Evolutionary conservation across 2,888 invertebrate genomes (phyloP).

Genomic region (Nomada fabriciana): DNA sequence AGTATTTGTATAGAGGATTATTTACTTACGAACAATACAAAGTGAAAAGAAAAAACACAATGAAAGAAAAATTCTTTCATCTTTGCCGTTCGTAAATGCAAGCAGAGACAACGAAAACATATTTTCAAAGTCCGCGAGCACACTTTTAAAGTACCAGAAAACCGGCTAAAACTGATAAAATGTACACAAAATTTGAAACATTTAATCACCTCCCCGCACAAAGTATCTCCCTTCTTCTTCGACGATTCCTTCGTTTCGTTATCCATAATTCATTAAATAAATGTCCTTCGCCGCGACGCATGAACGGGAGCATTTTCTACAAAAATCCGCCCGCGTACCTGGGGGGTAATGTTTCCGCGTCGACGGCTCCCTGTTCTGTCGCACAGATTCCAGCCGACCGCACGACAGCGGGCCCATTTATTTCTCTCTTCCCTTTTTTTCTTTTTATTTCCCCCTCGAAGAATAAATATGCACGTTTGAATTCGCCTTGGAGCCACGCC

Average conservation of each 20-base stretch:
- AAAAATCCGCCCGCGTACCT: conserved; percentile 22
- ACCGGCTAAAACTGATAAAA: too few species aligned
- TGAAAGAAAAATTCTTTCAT: too few species aligned
- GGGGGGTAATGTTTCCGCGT: conserved; percentile 42
- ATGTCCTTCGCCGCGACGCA: neutral
- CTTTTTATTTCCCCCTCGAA: neutral
- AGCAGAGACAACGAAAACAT: too few species aligned
- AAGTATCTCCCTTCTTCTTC: neutral
- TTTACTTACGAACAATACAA: too few species aligned
- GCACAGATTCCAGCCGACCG: conserved; percentile 33
- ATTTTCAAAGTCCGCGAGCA: too few species aligned
- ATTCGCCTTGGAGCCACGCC: conserved; percentile 49
- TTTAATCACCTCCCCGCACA: neutral
- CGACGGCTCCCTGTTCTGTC: conserved; percentile 14
- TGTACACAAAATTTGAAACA: too few species aligned
- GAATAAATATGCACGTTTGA: conserved; percentile 55
- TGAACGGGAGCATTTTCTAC: neutral
- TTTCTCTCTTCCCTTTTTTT: too few species aligned
- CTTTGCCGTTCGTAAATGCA: too few species aligned
- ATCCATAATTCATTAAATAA: neutral
- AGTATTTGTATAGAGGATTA: too few species aligned
- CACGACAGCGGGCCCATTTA: conserved; percentile 12
- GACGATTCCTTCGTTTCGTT: neutral
- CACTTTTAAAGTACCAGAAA: too few species aligned
- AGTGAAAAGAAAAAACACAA: too few species aligned